Evolutionary conservation across 2,113 vertebrate genomes (phyloP).

Genomic region (Phocoena phocoena): DNA sequence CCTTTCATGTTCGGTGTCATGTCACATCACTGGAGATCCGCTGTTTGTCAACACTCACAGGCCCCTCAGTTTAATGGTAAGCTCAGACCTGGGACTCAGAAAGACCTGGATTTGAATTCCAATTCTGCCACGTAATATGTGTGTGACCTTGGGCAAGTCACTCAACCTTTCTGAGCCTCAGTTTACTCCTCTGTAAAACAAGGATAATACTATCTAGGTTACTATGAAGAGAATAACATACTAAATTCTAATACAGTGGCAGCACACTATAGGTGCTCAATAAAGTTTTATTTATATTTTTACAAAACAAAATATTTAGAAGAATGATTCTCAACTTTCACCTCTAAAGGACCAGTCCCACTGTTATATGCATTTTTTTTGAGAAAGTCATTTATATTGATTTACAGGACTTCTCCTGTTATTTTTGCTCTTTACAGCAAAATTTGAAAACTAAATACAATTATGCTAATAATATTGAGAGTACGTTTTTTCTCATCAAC

Average conservation of each 20-base stretch:
- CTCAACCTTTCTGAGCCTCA: not conserved
- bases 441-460: constrained; percentile 22
- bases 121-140: not conserved
- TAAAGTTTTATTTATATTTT: constrained; percentile 16
- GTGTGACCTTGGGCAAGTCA: not conserved
- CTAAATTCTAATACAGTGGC: not conserved
- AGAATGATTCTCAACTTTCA: not conserved
- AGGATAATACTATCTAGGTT: not conserved
- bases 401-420: not conserved
- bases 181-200: constrained; percentile 30
- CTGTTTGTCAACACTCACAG: not conserved
- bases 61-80: not conserved
- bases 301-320: constrained; percentile 15
- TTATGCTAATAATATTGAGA: not conserved
- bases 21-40: not conserved
- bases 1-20: not conserved
- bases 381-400: constrained; percentile 39
- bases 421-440: constrained; percentile 17
- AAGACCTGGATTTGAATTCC: not conserved
- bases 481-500: not conserved
- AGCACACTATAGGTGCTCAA: not conserved
- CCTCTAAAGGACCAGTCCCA: not conserved
- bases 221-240: not conserved
- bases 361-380: not conserved
- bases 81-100: not conserved